Conservation (phyloP, 2,888 invertebrate genomes). For the Euspilapteryx auroguttella region DNA sequence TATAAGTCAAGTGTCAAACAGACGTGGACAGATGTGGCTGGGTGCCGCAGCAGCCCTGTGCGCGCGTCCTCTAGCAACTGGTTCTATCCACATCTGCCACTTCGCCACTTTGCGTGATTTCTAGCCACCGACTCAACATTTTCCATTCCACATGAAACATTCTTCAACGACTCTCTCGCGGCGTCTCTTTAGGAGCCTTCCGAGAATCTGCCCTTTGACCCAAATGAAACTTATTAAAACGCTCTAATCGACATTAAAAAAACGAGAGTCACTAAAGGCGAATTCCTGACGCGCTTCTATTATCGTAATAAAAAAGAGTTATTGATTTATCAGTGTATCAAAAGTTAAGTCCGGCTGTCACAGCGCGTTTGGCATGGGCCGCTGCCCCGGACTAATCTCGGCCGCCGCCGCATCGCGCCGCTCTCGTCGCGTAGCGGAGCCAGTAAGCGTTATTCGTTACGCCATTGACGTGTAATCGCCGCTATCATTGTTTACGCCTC, state of each 20-base stretch:
- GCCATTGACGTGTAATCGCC: slow-evolving; percentile 50
- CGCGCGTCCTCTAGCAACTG: too few relatives aligned
- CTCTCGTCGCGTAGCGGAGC: slow-evolving; percentile 34
- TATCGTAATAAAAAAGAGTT: slow-evolving; percentile 31
- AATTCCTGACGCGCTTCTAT: slow-evolving; percentile 16
- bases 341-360: slow-evolving; percentile 45
- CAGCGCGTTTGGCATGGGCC: slow-evolving; percentile 36
- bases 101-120: too few relatives aligned
- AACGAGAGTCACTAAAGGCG: slow-evolving; percentile 11
- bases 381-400: slow-evolving; percentile 29
- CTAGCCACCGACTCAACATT: too few relatives aligned
- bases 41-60: too few relatives aligned
- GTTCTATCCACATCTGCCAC: too few relatives aligned
- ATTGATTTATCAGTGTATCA: slow-evolving; percentile 53
- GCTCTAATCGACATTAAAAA: slow-evolving; percentile 10
- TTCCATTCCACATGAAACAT: too few relatives aligned
- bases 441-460: slow-evolving; percentile 51
- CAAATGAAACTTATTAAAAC: too few relatives aligned
- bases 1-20: too few relatives aligned
- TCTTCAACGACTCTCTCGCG: too few relatives aligned
- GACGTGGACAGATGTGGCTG: too few relatives aligned
- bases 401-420: slow-evolving; percentile 22
- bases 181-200: too few relatives aligned
- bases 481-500: slow-evolving; percentile 55
- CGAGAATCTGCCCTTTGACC: too few relatives aligned